These are phyloP conservation scores for Elephantulus edwardii DNA, from an alignment of 2,113 vertebrate species.

Conservation along the genomic window DNA sequence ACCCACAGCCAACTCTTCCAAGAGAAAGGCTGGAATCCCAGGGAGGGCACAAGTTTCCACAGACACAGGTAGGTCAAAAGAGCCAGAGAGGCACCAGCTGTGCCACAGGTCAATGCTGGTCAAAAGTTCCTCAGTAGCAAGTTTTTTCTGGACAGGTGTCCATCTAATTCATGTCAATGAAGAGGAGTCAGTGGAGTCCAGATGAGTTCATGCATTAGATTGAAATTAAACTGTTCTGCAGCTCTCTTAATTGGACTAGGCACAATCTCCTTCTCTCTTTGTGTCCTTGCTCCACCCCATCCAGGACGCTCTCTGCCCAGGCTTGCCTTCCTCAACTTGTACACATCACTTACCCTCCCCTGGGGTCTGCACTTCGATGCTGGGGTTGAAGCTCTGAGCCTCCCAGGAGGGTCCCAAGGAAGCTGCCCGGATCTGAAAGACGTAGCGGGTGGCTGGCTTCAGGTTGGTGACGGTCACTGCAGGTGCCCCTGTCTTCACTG, in stretches of 20 bases:
- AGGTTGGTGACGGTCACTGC: slow-evolving; percentile 94
- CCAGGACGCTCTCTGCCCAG: neutral
- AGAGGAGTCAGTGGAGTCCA: neutral
- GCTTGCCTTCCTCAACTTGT: no score
- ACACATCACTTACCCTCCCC: slow-evolving; percentile 90
- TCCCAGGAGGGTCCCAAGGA: slow-evolving; percentile 85
- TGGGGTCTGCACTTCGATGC: slow-evolving; percentile 94
- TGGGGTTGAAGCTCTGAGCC: slow-evolving; percentile 89
- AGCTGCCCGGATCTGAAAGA: slow-evolving; percentile 93
- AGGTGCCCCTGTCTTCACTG: slow-evolving; percentile 91
- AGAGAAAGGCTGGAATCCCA: neutral
- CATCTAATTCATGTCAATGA: neutral
- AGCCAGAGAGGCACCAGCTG: neutral
- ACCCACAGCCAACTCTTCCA: neutral
- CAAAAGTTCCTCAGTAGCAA: neutral
- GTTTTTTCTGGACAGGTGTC: neutral
- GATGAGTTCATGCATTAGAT: neutral
- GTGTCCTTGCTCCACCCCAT: no score
- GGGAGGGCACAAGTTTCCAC: neutral
- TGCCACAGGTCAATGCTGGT: rapidly evolving
- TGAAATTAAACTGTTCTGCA: neutral
- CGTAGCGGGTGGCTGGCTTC: slow-evolving; percentile 93
- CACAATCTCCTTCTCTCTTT: neutral
- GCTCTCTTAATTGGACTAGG: neutral
- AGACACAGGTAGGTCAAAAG: no score